Percentiles rank a stretch among this genome's conserved stretches.
These are phyloP conservation scores for Micoletzkya japonica DNA, from an alignment of 2,888 invertebrate genomes.

Conservation along the genomic window DNA sequence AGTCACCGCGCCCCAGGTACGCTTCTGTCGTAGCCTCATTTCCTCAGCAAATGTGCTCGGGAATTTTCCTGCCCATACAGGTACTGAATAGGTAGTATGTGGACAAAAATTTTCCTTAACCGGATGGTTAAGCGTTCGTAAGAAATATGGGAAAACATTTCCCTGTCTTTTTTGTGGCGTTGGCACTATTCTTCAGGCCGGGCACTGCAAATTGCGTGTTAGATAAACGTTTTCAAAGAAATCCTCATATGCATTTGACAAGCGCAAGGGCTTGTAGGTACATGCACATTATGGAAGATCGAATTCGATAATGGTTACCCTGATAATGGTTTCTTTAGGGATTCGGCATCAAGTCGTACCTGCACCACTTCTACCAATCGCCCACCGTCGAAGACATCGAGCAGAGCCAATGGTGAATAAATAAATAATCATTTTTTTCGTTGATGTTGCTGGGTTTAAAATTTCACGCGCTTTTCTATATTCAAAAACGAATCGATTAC, in stretches of 20 bases:
- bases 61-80: not conserved
- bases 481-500: not conserved
- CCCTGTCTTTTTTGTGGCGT: too few species aligned
- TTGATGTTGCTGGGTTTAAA: not conserved
- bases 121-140: too few species aligned
- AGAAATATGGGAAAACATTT: too few species aligned
- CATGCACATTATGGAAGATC: not conserved
- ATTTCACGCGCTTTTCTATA: not conserved
- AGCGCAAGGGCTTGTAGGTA: not conserved
- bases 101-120: not conserved
- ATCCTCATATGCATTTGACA: too few species aligned
- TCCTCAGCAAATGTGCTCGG: not conserved
- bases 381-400: conserved; percentile 57
- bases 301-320: too few species aligned
- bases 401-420: conserved; percentile 44
- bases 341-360: conserved; percentile 61
- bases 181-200: too few species aligned
- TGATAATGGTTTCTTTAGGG: conserved; percentile 21
- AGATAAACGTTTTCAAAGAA: too few species aligned
- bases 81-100: not conserved
- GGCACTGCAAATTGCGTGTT: too few species aligned
- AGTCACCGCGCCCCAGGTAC: conserved; percentile 34
- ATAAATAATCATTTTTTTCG: not conserved
- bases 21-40: not conserved
- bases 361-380: conserved; percentile 61